phyloP scores from a whole-genome alignment of 2,888 invertebrate species.

The Mesorhabditis sp. region DNA sequence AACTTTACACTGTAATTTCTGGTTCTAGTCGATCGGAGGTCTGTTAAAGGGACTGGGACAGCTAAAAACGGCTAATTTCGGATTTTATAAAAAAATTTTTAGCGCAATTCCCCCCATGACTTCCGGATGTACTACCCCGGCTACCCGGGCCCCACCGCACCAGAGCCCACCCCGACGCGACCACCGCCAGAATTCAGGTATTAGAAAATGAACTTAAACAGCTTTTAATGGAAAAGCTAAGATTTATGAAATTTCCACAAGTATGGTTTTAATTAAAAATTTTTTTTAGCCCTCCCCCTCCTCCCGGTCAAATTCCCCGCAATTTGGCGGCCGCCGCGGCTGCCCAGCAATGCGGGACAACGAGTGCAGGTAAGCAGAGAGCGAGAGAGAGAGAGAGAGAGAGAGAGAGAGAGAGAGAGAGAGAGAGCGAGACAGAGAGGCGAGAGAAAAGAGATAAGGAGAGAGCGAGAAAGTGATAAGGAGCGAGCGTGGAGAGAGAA shows the following conservation, averaged over 20 bases:
- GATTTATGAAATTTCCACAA: not conserved
- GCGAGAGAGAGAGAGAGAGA: not conserved
- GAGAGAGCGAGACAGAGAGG: not conserved
- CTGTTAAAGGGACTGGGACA: too few relatives aligned
- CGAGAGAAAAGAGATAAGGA: not conserved
- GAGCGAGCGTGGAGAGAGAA: not conserved
- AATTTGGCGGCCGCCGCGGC: not conserved
- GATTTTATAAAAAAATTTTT: too few relatives aligned
- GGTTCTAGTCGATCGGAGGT: too few relatives aligned
- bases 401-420: not conserved
- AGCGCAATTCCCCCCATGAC: not conserved
- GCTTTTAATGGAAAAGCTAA: not conserved
- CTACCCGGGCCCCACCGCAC: not conserved
- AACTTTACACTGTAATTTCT: too few relatives aligned
- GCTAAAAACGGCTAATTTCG: too few relatives aligned
- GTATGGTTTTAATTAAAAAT: not conserved
- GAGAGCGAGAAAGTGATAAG: not conserved
- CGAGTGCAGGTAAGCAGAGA: not conserved
- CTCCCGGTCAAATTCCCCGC: not conserved
- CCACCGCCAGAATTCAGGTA: constrained; percentile 17
- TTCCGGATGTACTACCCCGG: not conserved
- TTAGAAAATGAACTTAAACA: not conserved
- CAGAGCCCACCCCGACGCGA: not conserved
- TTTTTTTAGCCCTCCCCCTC: constrained; percentile 15
- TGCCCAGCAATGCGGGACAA: not conserved